Conservation (phyloP, 2,113 vertebrate species). For the Penelope pileata region DNA sequence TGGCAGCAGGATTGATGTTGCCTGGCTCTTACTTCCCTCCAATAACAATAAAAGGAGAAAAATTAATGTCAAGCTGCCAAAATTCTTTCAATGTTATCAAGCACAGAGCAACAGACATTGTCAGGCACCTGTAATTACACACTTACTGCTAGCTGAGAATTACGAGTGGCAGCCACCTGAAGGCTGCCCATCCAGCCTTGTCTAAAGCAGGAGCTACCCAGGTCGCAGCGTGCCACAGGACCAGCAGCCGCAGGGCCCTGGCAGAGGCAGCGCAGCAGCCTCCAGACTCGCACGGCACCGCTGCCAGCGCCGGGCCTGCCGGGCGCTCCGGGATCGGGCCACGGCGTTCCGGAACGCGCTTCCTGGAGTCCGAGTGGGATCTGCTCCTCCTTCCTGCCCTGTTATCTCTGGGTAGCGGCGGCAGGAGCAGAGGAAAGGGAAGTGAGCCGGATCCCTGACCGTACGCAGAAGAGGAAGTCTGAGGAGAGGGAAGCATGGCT, state of each 20-base stretch:
- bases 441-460: neutral
- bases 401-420: neutral
- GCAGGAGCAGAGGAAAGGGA: neutral
- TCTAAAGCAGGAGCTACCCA: conserved; percentile 15
- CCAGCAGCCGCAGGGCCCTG: neutral
- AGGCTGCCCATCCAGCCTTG: neutral
- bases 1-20: neutral
- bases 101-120: neutral
- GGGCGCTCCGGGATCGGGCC: neutral
- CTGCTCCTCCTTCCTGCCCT: neutral
- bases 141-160: neutral
- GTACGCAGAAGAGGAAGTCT: neutral
- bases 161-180: conserved; percentile 8
- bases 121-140: neutral
- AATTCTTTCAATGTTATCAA: neutral
- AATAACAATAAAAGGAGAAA: neutral
- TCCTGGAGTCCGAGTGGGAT: neutral
- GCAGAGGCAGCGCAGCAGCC: neutral
- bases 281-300: neutral
- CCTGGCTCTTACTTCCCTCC: neutral
- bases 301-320: neutral
- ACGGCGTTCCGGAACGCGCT: rapidly evolving
- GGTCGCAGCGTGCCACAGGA: neutral
- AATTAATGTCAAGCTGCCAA: neutral
- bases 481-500: neutral